Evolutionary conservation across 1,140 invertebrate species (phyloP).

Genomic region (Contarinia nasturtii): DNA sequence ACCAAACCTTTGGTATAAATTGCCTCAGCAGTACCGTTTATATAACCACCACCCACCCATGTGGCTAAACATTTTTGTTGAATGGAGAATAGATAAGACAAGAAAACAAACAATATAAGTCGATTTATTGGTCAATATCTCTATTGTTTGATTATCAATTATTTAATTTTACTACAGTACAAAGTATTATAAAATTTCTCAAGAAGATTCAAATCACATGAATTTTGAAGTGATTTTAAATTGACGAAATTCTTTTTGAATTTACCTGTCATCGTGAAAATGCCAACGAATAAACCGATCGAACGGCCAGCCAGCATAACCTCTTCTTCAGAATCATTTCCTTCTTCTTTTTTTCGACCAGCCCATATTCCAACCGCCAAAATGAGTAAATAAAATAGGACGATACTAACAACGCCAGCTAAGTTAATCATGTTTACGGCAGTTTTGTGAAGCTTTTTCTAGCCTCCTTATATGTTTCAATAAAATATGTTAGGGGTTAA

Average conservation of each 20-base stretch:
- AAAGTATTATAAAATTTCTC: too few species aligned
- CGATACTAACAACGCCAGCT: constrained; percentile 75
- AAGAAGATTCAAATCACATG: too few species aligned
- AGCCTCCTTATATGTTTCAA: too few species aligned
- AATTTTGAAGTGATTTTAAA: too few species aligned
- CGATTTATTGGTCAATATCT: too few species aligned
- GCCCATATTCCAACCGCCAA: constrained; percentile 90
- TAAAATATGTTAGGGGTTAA: too few species aligned
- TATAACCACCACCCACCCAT: constrained; percentile 97
- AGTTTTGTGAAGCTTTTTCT: too few species aligned
- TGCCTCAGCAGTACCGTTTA: constrained; percentile 93
- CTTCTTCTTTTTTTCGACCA: constrained; percentile 68
- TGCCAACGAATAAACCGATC: constrained; percentile 89
- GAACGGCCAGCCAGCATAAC: constrained; percentile 93
- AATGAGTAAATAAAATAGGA: constrained; percentile 86
- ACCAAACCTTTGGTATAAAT: constrained; percentile 81
- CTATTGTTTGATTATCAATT: too few species aligned
- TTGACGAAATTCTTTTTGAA: not conserved
- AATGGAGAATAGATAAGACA: too few species aligned
- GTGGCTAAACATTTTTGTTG: constrained; percentile 51
- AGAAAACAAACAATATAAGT: too few species aligned
- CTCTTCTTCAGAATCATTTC: constrained; percentile 79
- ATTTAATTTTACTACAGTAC: too few species aligned
- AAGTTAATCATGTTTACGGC: constrained; percentile 65
- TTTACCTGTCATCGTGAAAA: constrained; percentile 94